Evolutionary conservation across 2,113 vertebrate genomes (phyloP).

Genomic region (Nothoprocta perdicaria): DNA sequence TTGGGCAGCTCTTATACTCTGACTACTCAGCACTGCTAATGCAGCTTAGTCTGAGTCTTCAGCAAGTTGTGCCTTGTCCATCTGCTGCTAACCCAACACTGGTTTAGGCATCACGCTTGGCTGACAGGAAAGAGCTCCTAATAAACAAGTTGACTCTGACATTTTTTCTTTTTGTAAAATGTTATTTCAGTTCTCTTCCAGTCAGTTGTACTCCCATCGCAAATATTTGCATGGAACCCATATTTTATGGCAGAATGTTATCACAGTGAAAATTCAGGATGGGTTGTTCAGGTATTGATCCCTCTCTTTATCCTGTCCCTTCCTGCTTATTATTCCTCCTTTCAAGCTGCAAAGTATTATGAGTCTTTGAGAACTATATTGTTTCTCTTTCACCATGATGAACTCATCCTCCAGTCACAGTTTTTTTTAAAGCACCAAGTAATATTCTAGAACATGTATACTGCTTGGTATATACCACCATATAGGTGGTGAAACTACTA

Average conservation of each 20-base stretch:
- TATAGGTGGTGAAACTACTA: neutral
- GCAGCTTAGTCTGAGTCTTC: neutral
- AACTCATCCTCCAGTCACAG: neutral
- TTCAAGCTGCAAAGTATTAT: neutral
- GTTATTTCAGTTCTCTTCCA: neutral
- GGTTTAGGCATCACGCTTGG: neutral
- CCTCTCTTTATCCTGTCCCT: neutral
- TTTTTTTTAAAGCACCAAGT: neutral
- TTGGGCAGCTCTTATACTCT: neutral
- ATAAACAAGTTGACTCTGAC: neutral
- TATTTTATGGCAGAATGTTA: neutral
- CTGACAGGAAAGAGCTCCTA: neutral
- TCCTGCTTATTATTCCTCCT: neutral
- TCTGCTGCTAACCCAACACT: neutral
- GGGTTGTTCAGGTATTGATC: neutral
- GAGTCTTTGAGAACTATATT: neutral
- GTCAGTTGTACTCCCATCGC: neutral
- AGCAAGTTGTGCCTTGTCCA: neutral
- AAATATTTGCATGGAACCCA: neutral
- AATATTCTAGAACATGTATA: neutral
- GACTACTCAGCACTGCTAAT: neutral
- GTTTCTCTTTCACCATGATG: neutral
- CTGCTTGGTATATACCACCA: too few species aligned
- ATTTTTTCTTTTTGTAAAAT: neutral
- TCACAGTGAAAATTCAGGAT: neutral